Percentiles rank a stretch among this genome's conserved stretches.
These are phyloP conservation scores for Xestobium rufovillosum DNA, from an alignment of 2,888 invertebrate species.

Conservation along the genomic window DNA sequence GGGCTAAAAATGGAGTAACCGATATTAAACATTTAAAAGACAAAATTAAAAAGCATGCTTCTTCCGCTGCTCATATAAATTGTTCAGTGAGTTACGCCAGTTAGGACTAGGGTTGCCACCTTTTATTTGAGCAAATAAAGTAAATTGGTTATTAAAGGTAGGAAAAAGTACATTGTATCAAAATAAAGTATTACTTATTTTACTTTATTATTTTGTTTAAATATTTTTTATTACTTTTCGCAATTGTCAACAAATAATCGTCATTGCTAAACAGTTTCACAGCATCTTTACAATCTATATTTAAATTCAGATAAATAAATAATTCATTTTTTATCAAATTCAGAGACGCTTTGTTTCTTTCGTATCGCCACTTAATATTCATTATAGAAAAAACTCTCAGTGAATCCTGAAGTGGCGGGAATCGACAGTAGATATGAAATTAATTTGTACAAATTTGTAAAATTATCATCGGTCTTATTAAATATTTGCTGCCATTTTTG, in stretches of 20 bases:
- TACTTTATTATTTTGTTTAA: no score
- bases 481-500: slow-evolving; percentile 5
- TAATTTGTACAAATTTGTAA: slow-evolving; percentile 7
- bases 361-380: slow-evolving; percentile 6
- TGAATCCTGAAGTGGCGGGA: slow-evolving; percentile 7
- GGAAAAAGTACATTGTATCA: slow-evolving; percentile 7
- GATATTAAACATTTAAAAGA: no score
- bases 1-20: no score
- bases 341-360: slow-evolving; percentile 10
- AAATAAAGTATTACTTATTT: slow-evolving; percentile 8
- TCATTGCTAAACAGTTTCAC: slow-evolving; percentile 7
- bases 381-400: slow-evolving; percentile 3
- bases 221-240: no score
- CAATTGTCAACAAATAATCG: slow-evolving; percentile 2
- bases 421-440: slow-evolving; percentile 6
- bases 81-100: no score
- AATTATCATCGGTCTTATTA: slow-evolving; percentile 3
- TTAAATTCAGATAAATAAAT: slow-evolving; percentile 4
- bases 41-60: no score
- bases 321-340: slow-evolving; percentile 6
- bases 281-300: slow-evolving; percentile 5
- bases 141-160: no score
- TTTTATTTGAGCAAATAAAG: no score
- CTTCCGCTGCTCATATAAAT: no score
- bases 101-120: no score